phyloP scores from a whole-genome alignment of 1,140 invertebrate species.

The Parapsyche elsis region DNA sequence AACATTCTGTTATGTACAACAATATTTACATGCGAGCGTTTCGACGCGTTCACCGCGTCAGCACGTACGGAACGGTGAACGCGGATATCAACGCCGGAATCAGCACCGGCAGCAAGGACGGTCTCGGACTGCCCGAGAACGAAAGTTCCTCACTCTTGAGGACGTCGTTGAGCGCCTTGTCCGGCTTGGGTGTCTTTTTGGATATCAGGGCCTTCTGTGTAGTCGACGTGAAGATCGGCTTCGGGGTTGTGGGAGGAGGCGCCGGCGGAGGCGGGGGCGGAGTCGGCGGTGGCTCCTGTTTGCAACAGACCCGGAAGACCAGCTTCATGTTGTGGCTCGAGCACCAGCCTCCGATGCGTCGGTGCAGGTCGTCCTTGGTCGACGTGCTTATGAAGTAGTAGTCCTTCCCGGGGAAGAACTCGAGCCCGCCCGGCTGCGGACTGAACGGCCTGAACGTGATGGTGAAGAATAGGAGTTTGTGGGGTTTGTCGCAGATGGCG shows the following conservation, averaged over 20 bases:
- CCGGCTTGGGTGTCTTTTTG: constrained; percentile 79
- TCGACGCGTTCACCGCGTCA: neutral
- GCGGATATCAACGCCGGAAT: constrained; percentile 62
- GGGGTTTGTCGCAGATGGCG: constrained; percentile 94
- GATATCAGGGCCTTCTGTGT: constrained; percentile 64
- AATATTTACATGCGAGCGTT: neutral
- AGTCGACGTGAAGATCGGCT: constrained; percentile 56
- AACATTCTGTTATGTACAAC: neutral
- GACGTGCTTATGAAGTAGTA: constrained; percentile 97
- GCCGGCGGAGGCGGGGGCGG: constrained; percentile 67
- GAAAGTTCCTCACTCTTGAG: constrained; percentile 92
- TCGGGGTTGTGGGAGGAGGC: constrained; percentile 61
- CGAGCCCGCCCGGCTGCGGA: constrained; percentile 92
- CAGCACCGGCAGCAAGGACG: constrained; percentile 62
- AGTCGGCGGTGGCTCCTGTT: constrained; percentile 70
- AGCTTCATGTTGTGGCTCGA: constrained; percentile 95
- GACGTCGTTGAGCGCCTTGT: constrained; percentile 90
- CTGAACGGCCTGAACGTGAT: constrained; percentile 97
- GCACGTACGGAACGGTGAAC: constrained; percentile 40
- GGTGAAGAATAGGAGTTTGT: constrained; percentile 95
- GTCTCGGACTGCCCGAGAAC: constrained; percentile 67
- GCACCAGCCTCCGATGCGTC: constrained; percentile 90
- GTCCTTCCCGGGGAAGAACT: constrained; percentile 93
- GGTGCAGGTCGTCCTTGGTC: constrained; percentile 89
- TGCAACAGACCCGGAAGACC: constrained; percentile 94